Conservation (phyloP, 2,888 invertebrate genomes). For the Drosophila differens region DNA sequence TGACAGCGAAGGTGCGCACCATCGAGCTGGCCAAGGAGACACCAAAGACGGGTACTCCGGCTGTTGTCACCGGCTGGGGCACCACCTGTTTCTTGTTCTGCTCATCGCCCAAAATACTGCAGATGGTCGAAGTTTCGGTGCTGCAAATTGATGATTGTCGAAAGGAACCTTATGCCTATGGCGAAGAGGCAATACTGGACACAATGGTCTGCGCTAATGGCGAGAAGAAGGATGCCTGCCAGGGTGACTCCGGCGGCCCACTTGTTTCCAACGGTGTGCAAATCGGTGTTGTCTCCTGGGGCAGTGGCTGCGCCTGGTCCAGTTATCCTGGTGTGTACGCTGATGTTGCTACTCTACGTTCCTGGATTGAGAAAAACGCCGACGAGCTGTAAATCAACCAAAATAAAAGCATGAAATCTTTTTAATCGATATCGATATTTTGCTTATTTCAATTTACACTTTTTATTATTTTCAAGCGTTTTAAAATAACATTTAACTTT, state of each 20-base stretch:
- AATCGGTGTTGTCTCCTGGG: constrained; percentile 85
- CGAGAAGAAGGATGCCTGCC: constrained; percentile 82
- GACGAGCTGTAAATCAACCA: constrained; percentile 43
- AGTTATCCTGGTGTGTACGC: constrained; percentile 83
- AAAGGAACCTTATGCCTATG: constrained; percentile 55
- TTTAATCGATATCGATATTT: neutral
- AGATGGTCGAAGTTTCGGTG: constrained; percentile 64
- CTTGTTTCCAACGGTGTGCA: constrained; percentile 68
- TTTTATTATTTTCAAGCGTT: neutral
- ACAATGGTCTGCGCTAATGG: constrained; percentile 83
- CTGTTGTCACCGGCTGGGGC: constrained; percentile 84
- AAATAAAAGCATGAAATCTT: neutral
- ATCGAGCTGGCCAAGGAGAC: constrained; percentile 69
- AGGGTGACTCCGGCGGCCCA: constrained; percentile 85
- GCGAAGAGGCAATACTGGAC: constrained; percentile 40
- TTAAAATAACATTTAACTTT: neutral
- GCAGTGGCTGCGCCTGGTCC: constrained; percentile 78
- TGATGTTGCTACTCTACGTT: constrained; percentile 63
- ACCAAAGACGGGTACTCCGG: constrained; percentile 72
- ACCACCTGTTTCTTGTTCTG: constrained; percentile 71
- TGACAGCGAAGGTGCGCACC: constrained; percentile 58
- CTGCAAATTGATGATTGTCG: constrained; percentile 45
- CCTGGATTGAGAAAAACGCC: constrained; percentile 65
- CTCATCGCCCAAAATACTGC: constrained; percentile 48
- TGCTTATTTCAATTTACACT: neutral